Base-by-base conservation (phyloP, 1,140 invertebrate genomes). In the Homarus americanus region DNA sequence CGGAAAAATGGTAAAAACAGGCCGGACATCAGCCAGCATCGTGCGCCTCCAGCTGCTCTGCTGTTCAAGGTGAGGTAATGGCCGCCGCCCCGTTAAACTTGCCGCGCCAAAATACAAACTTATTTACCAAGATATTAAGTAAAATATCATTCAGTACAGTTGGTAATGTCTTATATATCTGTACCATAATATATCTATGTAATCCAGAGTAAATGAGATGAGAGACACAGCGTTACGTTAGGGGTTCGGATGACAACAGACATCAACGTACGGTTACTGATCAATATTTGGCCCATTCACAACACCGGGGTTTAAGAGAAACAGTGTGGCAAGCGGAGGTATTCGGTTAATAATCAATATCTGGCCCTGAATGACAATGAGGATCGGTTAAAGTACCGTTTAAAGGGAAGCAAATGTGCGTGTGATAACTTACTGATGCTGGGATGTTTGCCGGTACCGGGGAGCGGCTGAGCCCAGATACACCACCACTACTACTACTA, bases 311-410 rank as follows among this genome's bases (percentile, higher is more conserved):
- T 82, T 82, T 82, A 82, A 82, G 63, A 82, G 79, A 63, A 82
- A 82, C 53, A 34, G 79, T 63, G 78, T n/a, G 79, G 79, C 44
- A 32, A 82, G 49, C 49, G 53, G 79, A 82, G 79, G 79, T 63
- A 32, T 82, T 82, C 79, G 79, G 79, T 82, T 82, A 82, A 44
- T 82, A 82, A 82, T 82, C 79, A 63, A 82, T 82, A 82, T 82
- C 63, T 82, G 79, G 79, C 32, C 79, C 49, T 9, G 79, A 80
- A 82, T 82, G 79, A 82, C 79, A 82, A 82, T 82, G 28, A 82
- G 79, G 79, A 63, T 82, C 79, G 53, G 79, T 82, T 82, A 82
- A 82, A 82, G 79, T 58, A 32, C 38, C 79, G 49, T 63, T 69
- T 69, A 69, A 69, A 69, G 63, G 63, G 63, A 69, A 69, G n/a